These are phyloP conservation scores for Spilogale gracilis DNA, from an alignment of 2,113 vertebrate genomes.

Conservation along the genomic window DNA sequence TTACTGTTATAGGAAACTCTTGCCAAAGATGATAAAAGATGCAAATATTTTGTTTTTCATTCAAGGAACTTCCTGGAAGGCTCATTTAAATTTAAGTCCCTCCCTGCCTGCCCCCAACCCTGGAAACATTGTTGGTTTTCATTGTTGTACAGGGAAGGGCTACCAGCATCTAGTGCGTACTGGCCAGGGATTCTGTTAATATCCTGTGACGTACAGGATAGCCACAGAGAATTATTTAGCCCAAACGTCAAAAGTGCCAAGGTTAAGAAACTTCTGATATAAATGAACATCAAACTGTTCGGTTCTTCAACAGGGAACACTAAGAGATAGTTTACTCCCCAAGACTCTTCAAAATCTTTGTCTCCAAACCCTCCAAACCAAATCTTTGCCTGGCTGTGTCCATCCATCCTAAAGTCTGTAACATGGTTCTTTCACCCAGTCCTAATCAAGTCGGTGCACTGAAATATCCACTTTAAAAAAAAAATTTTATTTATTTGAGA, in stretches of 20 bases:
- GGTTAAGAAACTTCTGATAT: not conserved
- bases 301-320: not conserved
- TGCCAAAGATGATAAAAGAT: not conserved
- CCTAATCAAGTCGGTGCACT: not conserved
- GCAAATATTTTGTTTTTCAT: slow-evolving; percentile 18
- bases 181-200: not conserved
- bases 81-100: not conserved
- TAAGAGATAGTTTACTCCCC: not conserved
- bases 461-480: not conserved
- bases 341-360: slow-evolving; percentile 4
- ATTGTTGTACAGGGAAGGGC: not conserved
- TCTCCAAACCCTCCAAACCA: not conserved
- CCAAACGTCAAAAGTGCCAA: not conserved
- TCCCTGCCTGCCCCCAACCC: not conserved
- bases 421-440: not conserved
- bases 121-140: not conserved
- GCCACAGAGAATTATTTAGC: not conserved
- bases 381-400: not conserved
- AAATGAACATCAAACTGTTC: not conserved
- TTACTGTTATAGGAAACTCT: not conserved
- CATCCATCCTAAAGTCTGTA: not conserved
- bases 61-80: slow-evolving; percentile 38
- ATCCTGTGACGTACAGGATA: not conserved
- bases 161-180: not conserved
- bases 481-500: too few relatives aligned